Conservation (phyloP, 2,797 vertebrate species). For the Sebastes oblongus region DNA sequence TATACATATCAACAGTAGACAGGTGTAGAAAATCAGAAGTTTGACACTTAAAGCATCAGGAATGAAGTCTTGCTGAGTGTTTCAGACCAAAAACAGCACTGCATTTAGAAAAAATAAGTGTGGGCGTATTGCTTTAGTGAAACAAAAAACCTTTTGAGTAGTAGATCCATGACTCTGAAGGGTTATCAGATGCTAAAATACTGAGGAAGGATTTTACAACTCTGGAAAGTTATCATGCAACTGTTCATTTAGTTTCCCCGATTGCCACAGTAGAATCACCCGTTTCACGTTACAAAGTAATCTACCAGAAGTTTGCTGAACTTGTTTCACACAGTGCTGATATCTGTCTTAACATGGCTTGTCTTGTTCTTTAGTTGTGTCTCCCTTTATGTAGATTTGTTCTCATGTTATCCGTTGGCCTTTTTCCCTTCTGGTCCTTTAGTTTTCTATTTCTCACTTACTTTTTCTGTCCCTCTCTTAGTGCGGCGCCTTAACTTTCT, state of each 20-base stretch:
- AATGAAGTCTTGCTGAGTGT: background rate
- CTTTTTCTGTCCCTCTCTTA: background rate
- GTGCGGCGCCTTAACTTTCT: constrained; percentile 20
- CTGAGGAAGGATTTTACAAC: background rate
- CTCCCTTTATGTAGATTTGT: background rate
- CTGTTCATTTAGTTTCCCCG: background rate
- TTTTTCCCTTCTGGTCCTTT: background rate
- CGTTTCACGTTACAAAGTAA: background rate
- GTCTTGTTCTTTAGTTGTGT: background rate
- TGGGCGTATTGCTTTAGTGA: background rate
- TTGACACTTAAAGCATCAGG: background rate
- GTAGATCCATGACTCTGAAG: background rate
- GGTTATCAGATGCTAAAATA: background rate
- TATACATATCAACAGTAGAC: too few species aligned
- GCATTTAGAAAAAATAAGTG: background rate
- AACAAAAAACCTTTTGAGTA: background rate
- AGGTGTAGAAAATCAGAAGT: background rate
- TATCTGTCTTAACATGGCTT: background rate
- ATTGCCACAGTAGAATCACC: background rate
- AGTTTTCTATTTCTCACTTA: background rate
- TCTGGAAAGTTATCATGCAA: background rate
- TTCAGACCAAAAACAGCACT: background rate
- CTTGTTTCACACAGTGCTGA: background rate
- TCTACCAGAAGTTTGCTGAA: background rate
- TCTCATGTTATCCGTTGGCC: background rate